Conservation (phyloP, 2,113 vertebrate genomes). For the Meleagris gallopavo region DNA sequence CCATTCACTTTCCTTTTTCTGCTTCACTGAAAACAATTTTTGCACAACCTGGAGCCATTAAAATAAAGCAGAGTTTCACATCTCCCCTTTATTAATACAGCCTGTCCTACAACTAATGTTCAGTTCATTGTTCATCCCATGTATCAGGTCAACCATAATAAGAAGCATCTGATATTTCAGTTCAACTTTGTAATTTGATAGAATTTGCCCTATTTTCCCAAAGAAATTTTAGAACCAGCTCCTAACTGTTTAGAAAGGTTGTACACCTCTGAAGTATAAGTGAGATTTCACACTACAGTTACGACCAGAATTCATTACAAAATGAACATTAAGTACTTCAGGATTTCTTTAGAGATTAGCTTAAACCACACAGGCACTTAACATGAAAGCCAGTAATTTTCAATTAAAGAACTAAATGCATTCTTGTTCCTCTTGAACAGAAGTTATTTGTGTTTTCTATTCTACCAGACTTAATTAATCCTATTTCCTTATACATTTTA, state of each 20-base stretch:
- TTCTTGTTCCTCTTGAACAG: constrained; percentile 1
- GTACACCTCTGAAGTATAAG: background rate
- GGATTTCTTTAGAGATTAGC: constrained; percentile 14
- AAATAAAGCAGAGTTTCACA: background rate
- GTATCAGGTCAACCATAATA: background rate
- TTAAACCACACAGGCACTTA: constrained; percentile 14
- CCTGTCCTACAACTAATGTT: background rate
- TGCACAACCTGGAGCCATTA: background rate
- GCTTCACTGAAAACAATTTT: background rate
- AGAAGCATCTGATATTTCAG: background rate
- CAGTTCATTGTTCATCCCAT: background rate
- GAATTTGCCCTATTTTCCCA: background rate
- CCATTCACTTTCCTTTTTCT: background rate
- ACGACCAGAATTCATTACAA: background rate
- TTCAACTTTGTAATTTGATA: background rate
- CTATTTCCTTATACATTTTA: background rate
- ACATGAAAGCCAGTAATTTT: background rate
- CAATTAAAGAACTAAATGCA: background rate
- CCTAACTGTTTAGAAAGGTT: background rate
- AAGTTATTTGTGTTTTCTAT: background rate
- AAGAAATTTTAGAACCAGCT: background rate
- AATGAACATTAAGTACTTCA: background rate
- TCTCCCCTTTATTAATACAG: background rate
- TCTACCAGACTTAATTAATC: background rate
- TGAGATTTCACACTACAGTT: background rate